phyloP scores from a whole-genome alignment of 2,113 vertebrate genomes.

The Pangasianodon gigas region DNA sequence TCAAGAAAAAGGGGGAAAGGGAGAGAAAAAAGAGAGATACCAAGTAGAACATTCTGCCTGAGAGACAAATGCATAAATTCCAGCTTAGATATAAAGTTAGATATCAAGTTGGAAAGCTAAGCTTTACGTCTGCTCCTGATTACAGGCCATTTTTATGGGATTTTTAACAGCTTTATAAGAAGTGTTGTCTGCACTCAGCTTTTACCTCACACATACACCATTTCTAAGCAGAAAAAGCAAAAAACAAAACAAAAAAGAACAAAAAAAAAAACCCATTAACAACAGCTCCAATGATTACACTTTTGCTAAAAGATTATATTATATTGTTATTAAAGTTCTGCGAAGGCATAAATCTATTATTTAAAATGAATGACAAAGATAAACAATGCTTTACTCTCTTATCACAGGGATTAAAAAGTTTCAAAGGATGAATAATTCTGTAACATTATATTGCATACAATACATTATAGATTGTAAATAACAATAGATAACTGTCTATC shows the following conservation, averaged over 20 bases:
- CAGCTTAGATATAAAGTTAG: neutral
- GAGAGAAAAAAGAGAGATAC: constrained; percentile 25
- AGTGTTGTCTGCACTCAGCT: neutral
- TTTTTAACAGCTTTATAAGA: constrained; percentile 36
- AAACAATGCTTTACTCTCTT: neutral
- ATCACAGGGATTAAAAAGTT: neutral
- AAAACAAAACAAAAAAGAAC: neutral
- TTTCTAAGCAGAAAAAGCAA: neutral
- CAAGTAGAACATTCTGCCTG: constrained; percentile 14
- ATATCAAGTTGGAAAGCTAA: constrained; percentile 10
- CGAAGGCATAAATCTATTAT: neutral
- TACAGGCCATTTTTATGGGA: constrained; percentile 39
- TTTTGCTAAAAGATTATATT: neutral
- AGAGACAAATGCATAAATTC: constrained; percentile 13
- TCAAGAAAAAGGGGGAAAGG: constrained; percentile 30
- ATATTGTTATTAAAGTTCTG: neutral
- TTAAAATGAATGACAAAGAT: neutral
- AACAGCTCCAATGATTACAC: neutral
- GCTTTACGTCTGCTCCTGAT: constrained; percentile 44
- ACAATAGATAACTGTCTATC: neutral
- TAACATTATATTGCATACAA: neutral
- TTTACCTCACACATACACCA: neutral
- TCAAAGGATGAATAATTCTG: neutral
- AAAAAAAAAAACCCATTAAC: neutral
- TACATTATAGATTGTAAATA: neutral